Conservation (phyloP, 53 echinoderm and acorn worm species). For the Paelopatides confundens region DNA sequence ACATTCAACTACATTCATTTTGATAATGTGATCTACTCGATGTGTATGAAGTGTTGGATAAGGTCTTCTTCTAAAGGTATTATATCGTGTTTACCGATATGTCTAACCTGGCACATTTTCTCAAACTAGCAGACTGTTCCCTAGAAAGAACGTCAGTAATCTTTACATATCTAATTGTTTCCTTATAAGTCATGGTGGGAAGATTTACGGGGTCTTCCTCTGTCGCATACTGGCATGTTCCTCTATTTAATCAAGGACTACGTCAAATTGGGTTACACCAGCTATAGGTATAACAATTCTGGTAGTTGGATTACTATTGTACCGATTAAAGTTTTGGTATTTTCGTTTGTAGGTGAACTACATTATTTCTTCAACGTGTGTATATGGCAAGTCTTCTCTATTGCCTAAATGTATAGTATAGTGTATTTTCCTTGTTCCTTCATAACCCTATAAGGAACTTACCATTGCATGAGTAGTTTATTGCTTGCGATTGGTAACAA, state of each 20-base stretch:
- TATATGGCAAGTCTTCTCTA: constrained; percentile 25
- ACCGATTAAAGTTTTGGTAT: too few relatives aligned
- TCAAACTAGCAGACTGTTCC: neutral
- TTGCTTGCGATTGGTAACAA: constrained; percentile 60
- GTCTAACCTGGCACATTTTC: neutral
- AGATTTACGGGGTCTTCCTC: neutral
- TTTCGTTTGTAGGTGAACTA: too few relatives aligned
- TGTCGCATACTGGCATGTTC: too few relatives aligned
- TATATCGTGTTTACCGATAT: neutral
- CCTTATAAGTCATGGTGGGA: neutral
- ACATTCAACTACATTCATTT: constrained; percentile 9
- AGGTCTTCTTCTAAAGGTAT: neutral
- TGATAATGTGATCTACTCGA: constrained; percentile 21
- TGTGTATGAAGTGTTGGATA: neutral
- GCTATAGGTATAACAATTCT: too few relatives aligned
- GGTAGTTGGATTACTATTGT: too few relatives aligned
- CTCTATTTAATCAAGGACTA: too few relatives aligned
- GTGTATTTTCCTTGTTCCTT: neutral
- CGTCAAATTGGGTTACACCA: too few relatives aligned
- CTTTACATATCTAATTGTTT: neutral
- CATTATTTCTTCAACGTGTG: neutral
- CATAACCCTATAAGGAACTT: constrained; percentile 35
- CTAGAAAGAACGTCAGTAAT: neutral
- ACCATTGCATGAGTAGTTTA: constrained; percentile 38
- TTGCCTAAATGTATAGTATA: neutral